phyloP scores from a whole-genome alignment of 1,140 invertebrate genomes.

The Drosophila pruinosa region DNA sequence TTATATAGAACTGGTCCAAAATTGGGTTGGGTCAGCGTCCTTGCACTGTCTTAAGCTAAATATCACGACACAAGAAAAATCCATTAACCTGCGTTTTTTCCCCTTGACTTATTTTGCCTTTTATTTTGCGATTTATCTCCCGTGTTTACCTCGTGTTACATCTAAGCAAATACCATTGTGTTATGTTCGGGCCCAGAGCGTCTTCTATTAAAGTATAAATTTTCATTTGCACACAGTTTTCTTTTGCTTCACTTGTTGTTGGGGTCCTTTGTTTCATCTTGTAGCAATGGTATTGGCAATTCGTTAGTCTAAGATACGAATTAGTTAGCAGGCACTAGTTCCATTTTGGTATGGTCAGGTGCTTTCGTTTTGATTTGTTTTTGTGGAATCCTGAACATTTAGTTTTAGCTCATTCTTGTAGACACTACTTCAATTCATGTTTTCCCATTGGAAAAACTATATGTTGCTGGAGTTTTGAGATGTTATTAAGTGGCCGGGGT shows the following conservation, averaged over 20 bases:
- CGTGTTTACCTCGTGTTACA: slow-evolving; percentile 10
- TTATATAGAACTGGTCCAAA: slow-evolving; percentile 4
- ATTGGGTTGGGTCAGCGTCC: slow-evolving; percentile 32
- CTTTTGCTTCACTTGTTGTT: not conserved
- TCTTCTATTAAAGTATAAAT: slow-evolving; percentile 9
- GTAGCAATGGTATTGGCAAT: not conserved
- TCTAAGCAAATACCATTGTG: slow-evolving; percentile 5
- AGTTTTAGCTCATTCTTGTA: no score
- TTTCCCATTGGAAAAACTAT: no score
- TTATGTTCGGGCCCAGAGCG: not conserved
- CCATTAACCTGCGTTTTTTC: slow-evolving; percentile 70
- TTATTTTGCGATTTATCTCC: slow-evolving; percentile 43
- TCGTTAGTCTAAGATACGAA: not conserved
- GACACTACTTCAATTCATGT: no score
- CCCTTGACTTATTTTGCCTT: slow-evolving; percentile 36
- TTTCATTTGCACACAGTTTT: not conserved
- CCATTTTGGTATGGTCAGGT: no score
- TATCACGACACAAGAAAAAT: slow-evolving; percentile 79
- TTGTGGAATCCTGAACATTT: no score
- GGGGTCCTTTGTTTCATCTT: not conserved
- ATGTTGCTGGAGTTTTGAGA: not conserved
- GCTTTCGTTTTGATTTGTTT: no score
- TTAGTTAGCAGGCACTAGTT: not conserved
- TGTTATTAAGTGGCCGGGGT: not conserved
- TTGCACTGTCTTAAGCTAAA: slow-evolving; percentile 51